A percentile compares a stretch with the other conserved stretches of the same genome.
Conservation (phyloP, 2,797 vertebrate genomes). For the Chromobotia macracanthus region DNA sequence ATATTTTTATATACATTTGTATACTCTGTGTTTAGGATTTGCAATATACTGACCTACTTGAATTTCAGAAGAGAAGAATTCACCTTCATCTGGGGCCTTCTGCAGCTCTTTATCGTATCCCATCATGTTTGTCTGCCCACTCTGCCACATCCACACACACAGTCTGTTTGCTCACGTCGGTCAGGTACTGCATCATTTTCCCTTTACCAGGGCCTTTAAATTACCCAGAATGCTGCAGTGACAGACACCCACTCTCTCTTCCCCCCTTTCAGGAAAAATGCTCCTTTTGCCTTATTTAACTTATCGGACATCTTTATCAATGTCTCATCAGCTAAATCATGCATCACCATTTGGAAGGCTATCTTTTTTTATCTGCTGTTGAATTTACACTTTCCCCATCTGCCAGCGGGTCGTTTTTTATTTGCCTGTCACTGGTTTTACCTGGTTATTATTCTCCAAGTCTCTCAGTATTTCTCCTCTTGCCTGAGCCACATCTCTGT, state of each 20-base stretch:
- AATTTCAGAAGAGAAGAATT: too few species aligned
- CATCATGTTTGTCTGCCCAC: too few species aligned
- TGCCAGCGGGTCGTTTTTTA: slow-evolving; percentile 53
- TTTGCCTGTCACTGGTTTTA: slow-evolving; percentile 60
- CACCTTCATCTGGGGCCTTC: too few species aligned
- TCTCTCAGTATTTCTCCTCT: too few species aligned
- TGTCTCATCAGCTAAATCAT: slow-evolving; percentile 63
- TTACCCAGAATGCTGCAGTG: slow-evolving; percentile 51
- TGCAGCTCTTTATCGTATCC: too few species aligned
- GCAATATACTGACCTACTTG: too few species aligned
- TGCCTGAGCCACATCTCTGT: background rate
- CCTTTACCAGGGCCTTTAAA: slow-evolving; percentile 40
- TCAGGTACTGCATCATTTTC: slow-evolving; percentile 6
- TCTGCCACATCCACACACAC: too few species aligned
- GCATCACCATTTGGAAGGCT: slow-evolving; percentile 32
- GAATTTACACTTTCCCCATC: slow-evolving; percentile 51
- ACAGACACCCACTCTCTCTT: slow-evolving; percentile 7
- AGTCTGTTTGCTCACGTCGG: too few species aligned
- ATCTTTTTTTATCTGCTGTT: slow-evolving; percentile 46
- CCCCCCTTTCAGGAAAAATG: background rate
- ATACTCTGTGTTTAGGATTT: too few species aligned
- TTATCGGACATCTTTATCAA: slow-evolving; percentile 47
- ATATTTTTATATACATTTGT: too few species aligned
- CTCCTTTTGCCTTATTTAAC: slow-evolving; percentile 24
- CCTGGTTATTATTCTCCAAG: slow-evolving; percentile 36